Percentiles rank a stretch among this genome's conserved stretches.
phyloP scores from a whole-genome alignment of 2,113 vertebrate species.

The Thamnaconus septentrionalis region DNA sequence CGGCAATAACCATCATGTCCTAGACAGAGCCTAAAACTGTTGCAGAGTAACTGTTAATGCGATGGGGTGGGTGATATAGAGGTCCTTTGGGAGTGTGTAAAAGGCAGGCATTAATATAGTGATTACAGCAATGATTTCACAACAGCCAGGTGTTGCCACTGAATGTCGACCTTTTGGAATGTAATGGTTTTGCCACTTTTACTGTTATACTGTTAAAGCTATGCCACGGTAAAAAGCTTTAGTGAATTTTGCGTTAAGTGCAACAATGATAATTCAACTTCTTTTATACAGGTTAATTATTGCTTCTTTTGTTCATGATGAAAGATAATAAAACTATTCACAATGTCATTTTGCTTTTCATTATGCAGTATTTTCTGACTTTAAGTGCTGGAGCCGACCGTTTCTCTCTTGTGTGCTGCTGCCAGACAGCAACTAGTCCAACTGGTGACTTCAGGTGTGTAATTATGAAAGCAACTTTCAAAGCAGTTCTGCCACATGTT shows the following conservation, averaged over 20 bases:
- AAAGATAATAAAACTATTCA: too few species aligned
- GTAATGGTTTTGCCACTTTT: not conserved
- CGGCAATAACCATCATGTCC: conserved; percentile 2
- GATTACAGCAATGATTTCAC: conserved; percentile 14
- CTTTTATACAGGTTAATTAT: too few species aligned
- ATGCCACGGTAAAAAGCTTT: not conserved
- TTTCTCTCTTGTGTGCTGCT: too few species aligned
- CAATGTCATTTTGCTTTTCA: too few species aligned
- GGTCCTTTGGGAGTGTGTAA: conserved; percentile 13
- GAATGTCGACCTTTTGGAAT: conserved; percentile 2
- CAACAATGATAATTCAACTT: too few species aligned
- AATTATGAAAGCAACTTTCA: too few species aligned
- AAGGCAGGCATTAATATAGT: conserved; percentile 29
- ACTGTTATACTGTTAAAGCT: not conserved
- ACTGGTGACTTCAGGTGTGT: too few species aligned
- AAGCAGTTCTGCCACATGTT: too few species aligned
- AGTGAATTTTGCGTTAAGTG: not conserved
- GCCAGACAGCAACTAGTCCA: too few species aligned
- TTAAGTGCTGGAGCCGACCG: too few species aligned
- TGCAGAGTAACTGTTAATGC: conserved; percentile 22
- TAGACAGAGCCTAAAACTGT: conserved; percentile 10
- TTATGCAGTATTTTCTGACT: too few species aligned
- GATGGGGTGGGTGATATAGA: conserved; percentile 7
- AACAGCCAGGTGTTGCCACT: conserved; percentile 17
- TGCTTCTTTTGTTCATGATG: too few species aligned